Base-by-base conservation (phyloP, 2,797 vertebrate genomes). In the Corythornis leucogaster region DNA sequence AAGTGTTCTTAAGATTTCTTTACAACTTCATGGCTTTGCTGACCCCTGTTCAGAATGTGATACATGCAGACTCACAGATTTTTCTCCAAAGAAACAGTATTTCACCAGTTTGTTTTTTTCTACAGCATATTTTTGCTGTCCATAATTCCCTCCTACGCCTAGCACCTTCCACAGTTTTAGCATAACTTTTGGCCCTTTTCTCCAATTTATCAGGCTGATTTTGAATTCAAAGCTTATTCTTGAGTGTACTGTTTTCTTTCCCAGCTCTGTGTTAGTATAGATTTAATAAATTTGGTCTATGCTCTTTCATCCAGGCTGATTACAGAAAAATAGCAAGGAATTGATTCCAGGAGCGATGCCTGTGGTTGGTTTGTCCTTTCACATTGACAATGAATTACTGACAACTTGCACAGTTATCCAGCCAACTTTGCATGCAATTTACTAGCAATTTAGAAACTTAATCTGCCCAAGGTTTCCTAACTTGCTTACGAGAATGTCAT, bases 81-180 rank as follows among this genome's bases (percentile, higher is more conserved):
- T 43, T 90, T 84, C 84, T 64, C 45, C 33, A 74, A 86, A 90
- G 42, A 88, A 91, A 67, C 90, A 70, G 43, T 67, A 80, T 84
- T 85, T 91, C 80, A 87, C 16, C 40, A 86, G 30, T 14, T 21
- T 15, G 50, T 6, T 74, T 87, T 93, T 91, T 80, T 78, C 57
- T 26, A 63, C 48, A 93, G 55, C 85, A 90, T 92, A 85, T 93
- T 94, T 93, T 95, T 87, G 30, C 83, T 86, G 83, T 94, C 87
- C 73, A 57, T 93, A 93, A 93, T 86, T 71, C 61, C 77, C 81
- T 91, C 93, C 80, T 63, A 94, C 17, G 63, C 90, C 59, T 91
- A 69, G 48, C 70, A 94, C 85, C 70, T 91, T 91, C 63, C 77
- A 74, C 64, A 83, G 64, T 59, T 91, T 93, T 75, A 90, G 50